Evolutionary conservation across 2,113 vertebrate species (phyloP).

Genomic region (Scartelaos histophorus): DNA sequence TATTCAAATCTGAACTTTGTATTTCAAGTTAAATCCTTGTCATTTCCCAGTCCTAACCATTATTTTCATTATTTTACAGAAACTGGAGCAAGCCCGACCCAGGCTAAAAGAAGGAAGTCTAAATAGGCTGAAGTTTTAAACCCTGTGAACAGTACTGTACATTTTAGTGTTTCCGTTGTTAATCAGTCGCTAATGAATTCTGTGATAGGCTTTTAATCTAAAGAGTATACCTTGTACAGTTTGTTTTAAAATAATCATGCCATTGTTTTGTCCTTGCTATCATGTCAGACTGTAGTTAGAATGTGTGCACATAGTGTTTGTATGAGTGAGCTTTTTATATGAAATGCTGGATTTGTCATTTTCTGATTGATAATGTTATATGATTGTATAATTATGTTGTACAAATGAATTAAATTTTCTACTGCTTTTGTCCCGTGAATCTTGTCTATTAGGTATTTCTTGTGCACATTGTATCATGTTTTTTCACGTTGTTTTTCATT

Average conservation of each 20-base stretch:
- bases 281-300: slow-evolving; percentile 73
- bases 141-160: slow-evolving; percentile 90
- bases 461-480: background rate
- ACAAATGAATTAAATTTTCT: slow-evolving; percentile 79
- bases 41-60: background rate
- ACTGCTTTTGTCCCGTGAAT: slow-evolving; percentile 66
- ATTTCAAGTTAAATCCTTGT: background rate
- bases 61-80: slow-evolving; percentile 72
- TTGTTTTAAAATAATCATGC: slow-evolving; percentile 81
- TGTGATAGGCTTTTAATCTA: slow-evolving; percentile 78
- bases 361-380: slow-evolving; percentile 71
- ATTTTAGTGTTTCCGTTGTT: slow-evolving; percentile 79
- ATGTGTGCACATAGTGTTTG: slow-evolving; percentile 65
- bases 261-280: slow-evolving; percentile 71
- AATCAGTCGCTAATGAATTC: slow-evolving; percentile 81
- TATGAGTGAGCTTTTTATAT: slow-evolving; percentile 75
- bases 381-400: slow-evolving; percentile 77
- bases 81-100: slow-evolving; percentile 89
- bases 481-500: background rate
- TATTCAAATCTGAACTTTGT: background rate
- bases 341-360: slow-evolving; percentile 79
- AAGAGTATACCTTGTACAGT: slow-evolving; percentile 87
- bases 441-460: background rate
- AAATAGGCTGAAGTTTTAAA: slow-evolving; percentile 84
- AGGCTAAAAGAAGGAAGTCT: slow-evolving; percentile 98